Evolutionary conservation across 2,113 vertebrate species (phyloP).

Genomic region (Propithecus coquereli): DNA sequence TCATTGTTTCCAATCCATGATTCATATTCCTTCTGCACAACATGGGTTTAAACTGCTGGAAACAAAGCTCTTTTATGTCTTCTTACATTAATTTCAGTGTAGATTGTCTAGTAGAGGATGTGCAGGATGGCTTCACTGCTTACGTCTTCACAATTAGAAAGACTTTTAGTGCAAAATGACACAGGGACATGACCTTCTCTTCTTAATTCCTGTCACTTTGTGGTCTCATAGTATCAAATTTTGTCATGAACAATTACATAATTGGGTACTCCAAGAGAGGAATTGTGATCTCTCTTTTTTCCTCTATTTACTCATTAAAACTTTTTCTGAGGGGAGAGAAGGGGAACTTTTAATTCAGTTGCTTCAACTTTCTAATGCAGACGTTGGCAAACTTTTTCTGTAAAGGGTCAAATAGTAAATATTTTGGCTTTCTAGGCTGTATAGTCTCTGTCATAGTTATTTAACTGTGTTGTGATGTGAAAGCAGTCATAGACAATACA

Average conservation of each 20-base stretch:
- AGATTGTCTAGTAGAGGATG: neutral
- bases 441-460: neutral
- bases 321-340: neutral
- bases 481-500: neutral
- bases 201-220: neutral
- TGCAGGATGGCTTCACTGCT: neutral
- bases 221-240: neutral
- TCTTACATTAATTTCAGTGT: conserved; percentile 73
- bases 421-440: neutral
- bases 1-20: conserved; percentile 62
- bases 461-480: neutral
- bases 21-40: conserved; percentile 73
- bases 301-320: neutral
- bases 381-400: neutral
- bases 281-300: neutral
- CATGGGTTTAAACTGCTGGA: conserved; percentile 66
- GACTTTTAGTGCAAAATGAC: neutral
- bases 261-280: neutral
- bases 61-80: conserved; percentile 55
- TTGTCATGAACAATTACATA: neutral
- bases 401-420: neutral
- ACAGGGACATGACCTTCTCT: neutral
- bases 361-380: neutral
- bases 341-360: neutral
- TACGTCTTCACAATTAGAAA: neutral